Percentiles rank a stretch among this genome's conserved stretches.
phyloP scores from a whole-genome alignment of 2,797 vertebrate species.

The Hydrolagus colliei region DNA sequence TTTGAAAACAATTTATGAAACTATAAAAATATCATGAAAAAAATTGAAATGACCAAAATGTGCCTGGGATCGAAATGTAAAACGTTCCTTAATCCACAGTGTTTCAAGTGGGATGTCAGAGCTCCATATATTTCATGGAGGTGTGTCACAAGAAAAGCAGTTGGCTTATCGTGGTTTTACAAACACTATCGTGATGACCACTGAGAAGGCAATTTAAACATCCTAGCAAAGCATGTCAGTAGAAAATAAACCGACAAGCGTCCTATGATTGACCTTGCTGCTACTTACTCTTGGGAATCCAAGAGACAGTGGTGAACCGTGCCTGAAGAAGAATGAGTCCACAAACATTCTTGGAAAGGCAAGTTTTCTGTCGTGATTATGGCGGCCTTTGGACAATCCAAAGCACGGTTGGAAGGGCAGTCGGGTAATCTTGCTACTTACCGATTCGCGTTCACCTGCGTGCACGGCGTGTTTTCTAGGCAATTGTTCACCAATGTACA shows the following conservation, averaged over 20 bases:
- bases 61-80: constrained; percentile 2
- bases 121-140: background rate
- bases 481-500: too few species aligned
- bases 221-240: background rate
- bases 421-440: background rate
- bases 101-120: background rate
- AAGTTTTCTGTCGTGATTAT: background rate
- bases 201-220: background rate
- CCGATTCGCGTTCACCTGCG: background rate
- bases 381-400: background rate
- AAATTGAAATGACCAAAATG: background rate
- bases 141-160: background rate
- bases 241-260: background rate
- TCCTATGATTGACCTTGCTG: background rate
- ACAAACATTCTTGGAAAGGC: background rate
- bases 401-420: background rate
- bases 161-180: background rate
- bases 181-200: background rate
- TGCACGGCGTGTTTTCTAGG: background rate
- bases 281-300: too few species aligned
- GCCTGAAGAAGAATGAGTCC: background rate
- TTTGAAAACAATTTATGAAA: background rate
- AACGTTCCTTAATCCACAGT: background rate
- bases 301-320: background rate
- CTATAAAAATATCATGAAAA: background rate